phyloP scores from a whole-genome alignment of 2,888 invertebrate species.

The Rotaria macrura region DNA sequence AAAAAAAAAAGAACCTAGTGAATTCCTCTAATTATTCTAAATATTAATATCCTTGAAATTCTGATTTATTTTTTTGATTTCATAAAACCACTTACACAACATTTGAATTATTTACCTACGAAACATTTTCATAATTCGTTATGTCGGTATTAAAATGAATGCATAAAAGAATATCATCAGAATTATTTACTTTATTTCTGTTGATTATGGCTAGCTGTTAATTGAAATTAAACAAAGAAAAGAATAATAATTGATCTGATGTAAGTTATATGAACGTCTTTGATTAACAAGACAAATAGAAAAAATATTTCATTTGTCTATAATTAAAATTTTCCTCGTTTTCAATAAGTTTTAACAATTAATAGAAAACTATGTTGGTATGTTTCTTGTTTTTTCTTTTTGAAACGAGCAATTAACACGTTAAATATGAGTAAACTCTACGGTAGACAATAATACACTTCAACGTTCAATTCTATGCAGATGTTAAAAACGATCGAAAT shows the following conservation, averaged over 20 bases:
- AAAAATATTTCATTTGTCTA: neutral
- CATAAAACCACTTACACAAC: neutral
- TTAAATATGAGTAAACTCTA: no score
- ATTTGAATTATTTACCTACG: neutral
- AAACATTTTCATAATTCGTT: neutral
- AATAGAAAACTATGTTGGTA: no score
- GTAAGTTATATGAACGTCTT: neutral
- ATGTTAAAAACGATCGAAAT: no score
- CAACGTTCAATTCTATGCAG: no score
- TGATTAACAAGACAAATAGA: no score
- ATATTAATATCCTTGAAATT: neutral
- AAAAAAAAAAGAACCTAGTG: neutral
- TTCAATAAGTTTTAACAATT: no score
- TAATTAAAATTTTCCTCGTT: neutral
- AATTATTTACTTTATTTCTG: neutral
- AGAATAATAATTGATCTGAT: neutral
- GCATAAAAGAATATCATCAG: neutral
- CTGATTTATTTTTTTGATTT: neutral
- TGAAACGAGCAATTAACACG: no score
- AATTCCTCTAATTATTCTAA: neutral
- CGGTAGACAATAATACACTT: no score
- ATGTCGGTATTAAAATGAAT: neutral
- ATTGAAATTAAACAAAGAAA: neutral
- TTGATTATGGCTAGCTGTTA: neutral
- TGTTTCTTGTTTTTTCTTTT: no score